phyloP scores from a whole-genome alignment of 1,140 invertebrate genomes.

The Drosophila auraria region DNA sequence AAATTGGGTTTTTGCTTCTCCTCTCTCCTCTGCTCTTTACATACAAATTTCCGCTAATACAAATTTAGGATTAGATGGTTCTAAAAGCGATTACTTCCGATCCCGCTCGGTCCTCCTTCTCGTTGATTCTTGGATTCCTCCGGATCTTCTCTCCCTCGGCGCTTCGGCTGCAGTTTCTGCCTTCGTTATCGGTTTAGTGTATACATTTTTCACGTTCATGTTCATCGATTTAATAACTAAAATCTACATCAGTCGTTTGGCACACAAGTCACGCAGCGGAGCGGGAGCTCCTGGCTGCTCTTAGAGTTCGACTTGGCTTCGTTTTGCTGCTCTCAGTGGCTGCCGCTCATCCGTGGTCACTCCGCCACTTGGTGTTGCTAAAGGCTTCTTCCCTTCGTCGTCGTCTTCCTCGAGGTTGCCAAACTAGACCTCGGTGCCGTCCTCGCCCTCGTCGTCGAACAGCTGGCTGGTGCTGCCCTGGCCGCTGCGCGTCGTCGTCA shows the following conservation, averaged over 20 bases:
- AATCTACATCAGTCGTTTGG: slow-evolving; percentile 85
- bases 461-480: slow-evolving; percentile 87
- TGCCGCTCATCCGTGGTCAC: slow-evolving; percentile 2
- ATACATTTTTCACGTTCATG: slow-evolving; percentile 38
- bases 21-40: slow-evolving; percentile 29
- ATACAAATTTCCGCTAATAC: slow-evolving; percentile 63
- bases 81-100: slow-evolving; percentile 23
- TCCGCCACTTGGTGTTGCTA: slow-evolving; percentile 7
- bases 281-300: slow-evolving; percentile 5
- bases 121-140: not conserved
- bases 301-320: slow-evolving; percentile 15
- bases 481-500: slow-evolving; percentile 85
- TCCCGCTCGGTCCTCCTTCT: slow-evolving; percentile 28
- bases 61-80: slow-evolving; percentile 40
- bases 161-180: slow-evolving; percentile 18
- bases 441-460: slow-evolving; percentile 94
- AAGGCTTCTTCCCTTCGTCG: not conserved
- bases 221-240: slow-evolving; percentile 73
- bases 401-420: not conserved
- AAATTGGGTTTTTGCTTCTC: slow-evolving; percentile 50
- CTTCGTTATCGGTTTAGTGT: slow-evolving; percentile 20
- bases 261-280: slow-evolving; percentile 75
- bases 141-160: not conserved
- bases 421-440: slow-evolving; percentile 92
- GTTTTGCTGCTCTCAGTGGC: not conserved